A percentile compares a stretch with the other conserved stretches of the same genome.
These are phyloP conservation scores for Pheosia gnoma DNA, from an alignment of 2,888 invertebrate genomes.

Conservation along the genomic window DNA sequence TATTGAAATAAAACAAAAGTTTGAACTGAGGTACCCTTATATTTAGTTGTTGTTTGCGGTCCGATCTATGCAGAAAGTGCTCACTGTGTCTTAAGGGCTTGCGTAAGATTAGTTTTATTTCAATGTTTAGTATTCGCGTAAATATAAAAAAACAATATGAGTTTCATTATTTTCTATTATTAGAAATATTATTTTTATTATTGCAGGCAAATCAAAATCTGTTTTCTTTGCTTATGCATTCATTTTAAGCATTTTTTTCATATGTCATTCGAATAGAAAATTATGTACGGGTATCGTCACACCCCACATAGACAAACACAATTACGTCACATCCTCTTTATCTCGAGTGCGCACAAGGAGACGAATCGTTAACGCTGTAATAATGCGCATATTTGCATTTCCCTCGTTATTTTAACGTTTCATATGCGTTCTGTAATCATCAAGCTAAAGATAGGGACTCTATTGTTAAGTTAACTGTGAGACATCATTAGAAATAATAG, in stretches of 20 bases:
- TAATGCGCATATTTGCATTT: slow-evolving; percentile 58
- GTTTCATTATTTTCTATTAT: too few relatives aligned
- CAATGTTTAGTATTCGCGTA: too few relatives aligned
- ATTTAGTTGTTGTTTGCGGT: too few relatives aligned
- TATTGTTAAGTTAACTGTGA: background rate
- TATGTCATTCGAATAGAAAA: background rate
- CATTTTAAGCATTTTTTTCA: background rate
- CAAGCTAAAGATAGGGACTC: slow-evolving; percentile 1
- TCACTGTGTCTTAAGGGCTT: too few relatives aligned
- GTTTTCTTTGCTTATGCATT: background rate
- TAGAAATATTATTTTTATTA: too few relatives aligned
- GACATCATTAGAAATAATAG: background rate
- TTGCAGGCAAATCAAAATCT: too few relatives aligned
- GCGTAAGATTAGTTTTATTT: too few relatives aligned
- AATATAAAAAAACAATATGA: too few relatives aligned
- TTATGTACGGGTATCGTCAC: background rate
- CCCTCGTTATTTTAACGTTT: slow-evolving; percentile 60
- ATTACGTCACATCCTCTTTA: slow-evolving; percentile 31
- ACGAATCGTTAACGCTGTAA: slow-evolving; percentile 41
- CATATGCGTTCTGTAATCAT: slow-evolving; percentile 55
- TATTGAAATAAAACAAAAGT: too few relatives aligned
- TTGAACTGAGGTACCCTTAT: too few relatives aligned
- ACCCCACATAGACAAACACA: slow-evolving; percentile 7
- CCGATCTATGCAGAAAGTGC: too few relatives aligned
- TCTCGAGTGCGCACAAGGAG: slow-evolving; percentile 39